phyloP scores from a whole-genome alignment of 2,113 vertebrate genomes.

The Chaetops frenatus region DNA sequence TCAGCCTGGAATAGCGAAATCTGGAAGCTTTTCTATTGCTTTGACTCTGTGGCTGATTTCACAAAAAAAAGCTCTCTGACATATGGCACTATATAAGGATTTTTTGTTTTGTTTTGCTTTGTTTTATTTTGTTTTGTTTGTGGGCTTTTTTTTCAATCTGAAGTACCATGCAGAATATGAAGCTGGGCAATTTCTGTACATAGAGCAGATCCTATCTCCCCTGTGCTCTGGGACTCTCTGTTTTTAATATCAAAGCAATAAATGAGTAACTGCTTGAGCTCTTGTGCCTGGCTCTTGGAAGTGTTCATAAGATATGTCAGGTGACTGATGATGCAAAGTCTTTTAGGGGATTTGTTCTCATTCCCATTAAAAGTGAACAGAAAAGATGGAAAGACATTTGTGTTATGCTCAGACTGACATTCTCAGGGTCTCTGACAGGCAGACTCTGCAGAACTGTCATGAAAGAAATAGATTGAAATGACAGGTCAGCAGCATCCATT shows the following conservation, averaged over 20 bases:
- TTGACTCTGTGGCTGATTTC: background rate
- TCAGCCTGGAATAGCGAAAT: background rate
- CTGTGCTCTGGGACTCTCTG: background rate
- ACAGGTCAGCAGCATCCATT: background rate
- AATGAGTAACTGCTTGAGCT: background rate
- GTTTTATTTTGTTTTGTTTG: background rate
- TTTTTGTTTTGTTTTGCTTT: background rate
- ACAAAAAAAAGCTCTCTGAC: background rate
- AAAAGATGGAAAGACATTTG: background rate
- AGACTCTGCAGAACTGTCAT: background rate
- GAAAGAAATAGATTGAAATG: background rate
- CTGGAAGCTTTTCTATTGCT: background rate
- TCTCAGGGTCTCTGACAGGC: background rate
- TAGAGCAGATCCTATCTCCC: background rate
- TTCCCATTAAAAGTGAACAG: background rate
- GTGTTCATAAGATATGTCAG: background rate
- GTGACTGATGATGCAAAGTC: background rate
- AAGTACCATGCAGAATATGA: background rate
- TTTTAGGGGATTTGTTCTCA: background rate
- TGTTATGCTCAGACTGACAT: background rate
- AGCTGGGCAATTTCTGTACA: background rate
- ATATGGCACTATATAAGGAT: background rate
- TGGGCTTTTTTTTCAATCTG: background rate
- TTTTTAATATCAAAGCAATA: conserved; percentile 37
- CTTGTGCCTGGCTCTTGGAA: background rate